These are phyloP conservation scores for Dasyurus viverrinus DNA, from an alignment of 2,113 vertebrate species.

Conservation along the genomic window DNA sequence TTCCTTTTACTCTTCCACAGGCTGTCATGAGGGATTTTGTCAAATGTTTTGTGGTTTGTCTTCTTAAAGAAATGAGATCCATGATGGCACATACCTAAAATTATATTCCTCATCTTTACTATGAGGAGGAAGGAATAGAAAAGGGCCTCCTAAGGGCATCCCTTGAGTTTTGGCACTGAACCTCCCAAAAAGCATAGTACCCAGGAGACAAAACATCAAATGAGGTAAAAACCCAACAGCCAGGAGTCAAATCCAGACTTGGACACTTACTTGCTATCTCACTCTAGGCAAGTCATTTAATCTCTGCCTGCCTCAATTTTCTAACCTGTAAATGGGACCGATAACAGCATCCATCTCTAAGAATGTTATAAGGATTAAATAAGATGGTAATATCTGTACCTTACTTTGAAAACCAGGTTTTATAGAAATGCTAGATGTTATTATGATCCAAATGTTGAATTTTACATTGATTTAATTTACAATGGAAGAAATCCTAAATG, in stretches of 20 bases:
- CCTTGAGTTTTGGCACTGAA: background rate
- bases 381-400: background rate
- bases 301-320: background rate
- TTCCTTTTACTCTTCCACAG: background rate
- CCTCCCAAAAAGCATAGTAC: background rate
- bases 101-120: background rate
- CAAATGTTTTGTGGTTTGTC: background rate
- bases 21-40: background rate
- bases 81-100: background rate
- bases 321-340: background rate
- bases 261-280: background rate
- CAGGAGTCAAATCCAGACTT: background rate
- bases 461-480: background rate
- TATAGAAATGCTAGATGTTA: background rate
- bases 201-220: background rate
- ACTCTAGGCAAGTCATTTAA: background rate
- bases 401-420: background rate
- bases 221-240: background rate
- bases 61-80: background rate
- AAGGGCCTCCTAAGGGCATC: background rate
- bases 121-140: background rate
- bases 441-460: background rate
- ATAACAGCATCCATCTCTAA: background rate
- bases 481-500: background rate
- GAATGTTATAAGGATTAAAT: background rate